Base-by-base conservation (phyloP, 2,888 invertebrate species). In the Thecophora atra region DNA sequence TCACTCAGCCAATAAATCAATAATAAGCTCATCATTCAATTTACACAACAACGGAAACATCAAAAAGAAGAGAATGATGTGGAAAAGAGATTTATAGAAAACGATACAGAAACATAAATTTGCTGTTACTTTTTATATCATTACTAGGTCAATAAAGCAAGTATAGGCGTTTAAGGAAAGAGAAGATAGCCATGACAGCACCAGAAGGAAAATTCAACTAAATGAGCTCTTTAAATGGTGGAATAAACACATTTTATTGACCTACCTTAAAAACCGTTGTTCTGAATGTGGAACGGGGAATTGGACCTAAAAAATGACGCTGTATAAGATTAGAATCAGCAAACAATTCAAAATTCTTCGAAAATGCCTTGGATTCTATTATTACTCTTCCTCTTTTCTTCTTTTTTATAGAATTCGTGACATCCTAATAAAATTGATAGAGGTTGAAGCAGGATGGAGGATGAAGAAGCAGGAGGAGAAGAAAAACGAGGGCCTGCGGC, bases 181-280 rank as follows among this genome's bases (percentile, higher is more conserved):
- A 24, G 21, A 37, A 37, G 11, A 37, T 37, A 6, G 11, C 11
- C 37, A 37, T 6, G 11, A 37, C 37, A 37, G 37, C 37, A 26
- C 17, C 30, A 15, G 5, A 47, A 11, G 17, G 4, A 47, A 5
- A 47, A 47, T 47, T 15, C 17, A 60, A 60, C 30, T 54, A 52
- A 67, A n/a, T 67, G 30, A 67, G 56, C 56, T 24, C 52, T 54
- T 67, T 67, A 67, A 67, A 52, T 67, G 67, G 67, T 37, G 30
- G 56, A 67, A 67, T 67, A 67, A 56, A 67, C 56, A 64, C 30
- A 44, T 37, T 64, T 47, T 47, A 47, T 47, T 47, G 15, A 11
- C 13, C 47, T 47, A 37, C 11, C 37, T 37, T 1, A 47, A 47
- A 11, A n/a, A 47, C 11, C 3, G 6, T 2, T 15, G 5, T 47